Conservation (phyloP, 1,140 invertebrate genomes). For the Conopomorpha cramerella region DNA sequence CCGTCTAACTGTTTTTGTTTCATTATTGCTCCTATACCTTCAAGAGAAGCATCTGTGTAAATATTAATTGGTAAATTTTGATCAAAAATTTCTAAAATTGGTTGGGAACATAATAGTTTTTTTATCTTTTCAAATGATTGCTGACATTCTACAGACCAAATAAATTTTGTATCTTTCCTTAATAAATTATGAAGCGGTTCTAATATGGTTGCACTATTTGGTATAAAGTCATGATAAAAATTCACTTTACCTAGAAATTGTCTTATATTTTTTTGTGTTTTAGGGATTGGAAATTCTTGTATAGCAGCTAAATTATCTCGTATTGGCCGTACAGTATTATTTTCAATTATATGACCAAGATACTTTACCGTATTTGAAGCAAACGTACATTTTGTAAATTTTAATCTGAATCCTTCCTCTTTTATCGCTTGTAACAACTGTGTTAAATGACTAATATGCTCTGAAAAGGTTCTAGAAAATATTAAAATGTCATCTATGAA, state of each 20-base stretch:
- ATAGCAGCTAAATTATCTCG: constrained; percentile 22
- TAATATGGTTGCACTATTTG: constrained; percentile 17
- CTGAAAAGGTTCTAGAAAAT: constrained; percentile 17
- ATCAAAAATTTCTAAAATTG: no score
- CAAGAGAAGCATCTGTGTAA: no score
- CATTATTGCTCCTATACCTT: no score
- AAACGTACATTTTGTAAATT: no score
- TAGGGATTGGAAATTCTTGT: constrained; percentile 14
- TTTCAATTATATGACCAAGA: constrained; percentile 17
- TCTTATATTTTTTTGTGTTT: constrained; percentile 6
- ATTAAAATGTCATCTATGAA: no score
- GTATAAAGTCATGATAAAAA: constrained; percentile 21
- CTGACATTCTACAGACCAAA: constrained; percentile 16
- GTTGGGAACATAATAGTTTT: no score
- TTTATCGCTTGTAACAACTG: constrained; percentile 12
- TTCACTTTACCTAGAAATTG: constrained; percentile 25
- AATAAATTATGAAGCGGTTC: constrained; percentile 22
- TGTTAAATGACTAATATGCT: constrained; percentile 19
- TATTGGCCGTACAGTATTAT: constrained; percentile 15
- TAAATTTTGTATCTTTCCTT: constrained; percentile 17
- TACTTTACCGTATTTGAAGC: constrained; percentile 7
- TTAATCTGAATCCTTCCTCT: constrained; percentile 23
- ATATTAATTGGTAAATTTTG: no score
- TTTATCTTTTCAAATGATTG: no score
- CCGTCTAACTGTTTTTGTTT: constrained; percentile 14